Conservation (phyloP, 2,888 invertebrate species). For the Philopedon plagiatum region DNA sequence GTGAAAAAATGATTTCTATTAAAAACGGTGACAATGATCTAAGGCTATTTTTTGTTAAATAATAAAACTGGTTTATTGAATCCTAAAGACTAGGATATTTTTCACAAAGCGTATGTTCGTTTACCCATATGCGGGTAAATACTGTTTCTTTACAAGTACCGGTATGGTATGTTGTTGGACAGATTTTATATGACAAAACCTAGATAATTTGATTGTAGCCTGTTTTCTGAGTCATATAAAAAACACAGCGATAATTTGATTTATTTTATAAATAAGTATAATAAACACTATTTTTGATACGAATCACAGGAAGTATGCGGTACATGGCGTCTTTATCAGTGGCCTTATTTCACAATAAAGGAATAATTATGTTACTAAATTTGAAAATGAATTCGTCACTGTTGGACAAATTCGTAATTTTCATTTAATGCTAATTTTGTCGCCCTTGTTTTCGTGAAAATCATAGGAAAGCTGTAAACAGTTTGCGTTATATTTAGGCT, state of each 20-base stretch:
- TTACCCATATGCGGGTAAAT: not conserved
- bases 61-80: not conserved
- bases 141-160: too few relatives aligned
- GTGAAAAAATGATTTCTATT: too few relatives aligned
- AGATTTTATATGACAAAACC: not conserved
- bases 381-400: not conserved
- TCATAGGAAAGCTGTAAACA: not conserved
- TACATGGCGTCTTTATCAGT: not conserved
- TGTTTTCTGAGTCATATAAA: not conserved
- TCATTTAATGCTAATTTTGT: slow-evolving; percentile 11
- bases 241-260: not conserved
- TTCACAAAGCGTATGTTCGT: not conserved
- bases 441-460: slow-evolving; percentile 1
- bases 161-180: not conserved
- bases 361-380: not conserved
- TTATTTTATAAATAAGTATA: too few relatives aligned
- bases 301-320: slow-evolving; percentile 16
- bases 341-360: slow-evolving; percentile 2
- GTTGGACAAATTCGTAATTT: slow-evolving; percentile 5
- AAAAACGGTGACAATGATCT: too few relatives aligned
- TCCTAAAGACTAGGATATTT: not conserved
- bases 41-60: too few relatives aligned
- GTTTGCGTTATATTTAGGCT: not conserved
- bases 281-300: not conserved
- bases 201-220: not conserved